A percentile compares a stretch with the other conserved stretches of the same genome.
Conservation (phyloP, 1,140 invertebrate genomes). For the Bemisia tabaci region DNA sequence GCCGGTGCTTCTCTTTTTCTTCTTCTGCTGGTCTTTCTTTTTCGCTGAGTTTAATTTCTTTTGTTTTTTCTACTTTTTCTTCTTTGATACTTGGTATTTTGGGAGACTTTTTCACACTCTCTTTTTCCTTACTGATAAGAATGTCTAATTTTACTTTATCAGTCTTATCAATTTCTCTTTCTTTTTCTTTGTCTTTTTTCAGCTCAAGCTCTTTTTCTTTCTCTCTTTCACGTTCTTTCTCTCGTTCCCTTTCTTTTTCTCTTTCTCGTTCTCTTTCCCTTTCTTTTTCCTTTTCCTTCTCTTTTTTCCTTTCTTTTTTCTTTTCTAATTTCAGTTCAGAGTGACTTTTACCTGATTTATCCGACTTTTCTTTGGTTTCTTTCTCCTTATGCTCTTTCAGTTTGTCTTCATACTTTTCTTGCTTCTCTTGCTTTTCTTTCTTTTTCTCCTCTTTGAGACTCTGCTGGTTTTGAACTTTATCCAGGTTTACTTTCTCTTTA, state of each 20-base stretch:
- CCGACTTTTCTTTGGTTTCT: slow-evolving; percentile 7
- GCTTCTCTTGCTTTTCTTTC: slow-evolving; percentile 14
- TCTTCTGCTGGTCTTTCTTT: slow-evolving; percentile 25
- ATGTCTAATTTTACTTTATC: slow-evolving; percentile 15
- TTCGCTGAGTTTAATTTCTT: slow-evolving; percentile 16
- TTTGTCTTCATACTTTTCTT: slow-evolving; percentile 13
- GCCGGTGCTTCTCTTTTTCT: slow-evolving; percentile 30
- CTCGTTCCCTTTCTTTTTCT: slow-evolving; percentile 20
- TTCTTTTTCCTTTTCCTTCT: slow-evolving; percentile 16
- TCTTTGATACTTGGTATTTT: slow-evolving; percentile 5
- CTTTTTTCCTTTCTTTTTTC: slow-evolving; percentile 14
- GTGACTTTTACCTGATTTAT: slow-evolving; percentile 11
- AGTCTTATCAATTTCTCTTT: slow-evolving; percentile 35
- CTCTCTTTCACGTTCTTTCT: slow-evolving; percentile 15
- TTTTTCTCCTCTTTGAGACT: slow-evolving; percentile 13
- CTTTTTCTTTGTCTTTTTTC: slow-evolving; percentile 36
- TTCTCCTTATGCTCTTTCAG: slow-evolving; percentile 11
- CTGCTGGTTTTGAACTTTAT: slow-evolving; percentile 11
- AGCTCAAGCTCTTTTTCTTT: slow-evolving; percentile 15
- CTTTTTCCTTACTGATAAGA: slow-evolving; percentile 6
- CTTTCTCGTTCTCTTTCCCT: slow-evolving; percentile 15
- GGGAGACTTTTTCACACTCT: slow-evolving; percentile 1
- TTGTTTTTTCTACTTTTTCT: background rate
- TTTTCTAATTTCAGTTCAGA: slow-evolving; percentile 19
- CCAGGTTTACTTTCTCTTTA: background rate